Evolutionary conservation across 2,888 invertebrate species (phyloP), one percentile per base, ranked within the genome.

Genomic region (Pandemis heparana): DNA sequence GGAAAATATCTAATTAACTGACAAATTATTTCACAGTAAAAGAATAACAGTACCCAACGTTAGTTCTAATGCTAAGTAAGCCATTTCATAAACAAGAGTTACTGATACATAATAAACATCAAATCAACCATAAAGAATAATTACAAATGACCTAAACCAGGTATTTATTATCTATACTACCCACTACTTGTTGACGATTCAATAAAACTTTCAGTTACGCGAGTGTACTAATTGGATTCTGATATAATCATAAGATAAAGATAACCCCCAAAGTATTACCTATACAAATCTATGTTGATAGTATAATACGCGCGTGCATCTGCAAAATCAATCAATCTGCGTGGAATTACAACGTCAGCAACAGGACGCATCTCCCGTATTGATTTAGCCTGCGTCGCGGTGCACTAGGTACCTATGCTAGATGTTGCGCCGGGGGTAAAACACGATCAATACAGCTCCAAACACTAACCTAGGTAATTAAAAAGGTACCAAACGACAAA

Each of bases 391-490:
- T 77, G 81, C 79, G 79, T 51, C 65, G 75, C 81, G 82, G 84
- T 82, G 76, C 75, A 76, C 61, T 68, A 63, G 39, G 70, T 75
- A 62, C 75, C 66, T 77, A 74, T 67, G 68, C 76, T 70, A 70
- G 75, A 63, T 65, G 75, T 76, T 59, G 76, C 79, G 80, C 81
- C 83, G 87, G 87, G 87, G 85, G 86, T 87, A 89, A 84, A 83
- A 88, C 71, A 84, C 87, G 85, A 90, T 90, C 89, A 83, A 89
- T 89, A 89, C 80, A 71, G 80, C 76, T 77, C 75, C 74, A 69
- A 81, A 74, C 41, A 61, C 51, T 59, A 60, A 66, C 60, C 63
- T 51, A 39, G 78, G 64, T 75, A 77, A 76, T 16, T 32, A 46
- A 62, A 66, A 72, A 68, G 48, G 10, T 38, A 43, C 23, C 18